Evolutionary conservation across 1,140 invertebrate genomes (phyloP), one percentile per base, ranked within the genome.

Genomic region (Helicoverpa zea): DNA sequence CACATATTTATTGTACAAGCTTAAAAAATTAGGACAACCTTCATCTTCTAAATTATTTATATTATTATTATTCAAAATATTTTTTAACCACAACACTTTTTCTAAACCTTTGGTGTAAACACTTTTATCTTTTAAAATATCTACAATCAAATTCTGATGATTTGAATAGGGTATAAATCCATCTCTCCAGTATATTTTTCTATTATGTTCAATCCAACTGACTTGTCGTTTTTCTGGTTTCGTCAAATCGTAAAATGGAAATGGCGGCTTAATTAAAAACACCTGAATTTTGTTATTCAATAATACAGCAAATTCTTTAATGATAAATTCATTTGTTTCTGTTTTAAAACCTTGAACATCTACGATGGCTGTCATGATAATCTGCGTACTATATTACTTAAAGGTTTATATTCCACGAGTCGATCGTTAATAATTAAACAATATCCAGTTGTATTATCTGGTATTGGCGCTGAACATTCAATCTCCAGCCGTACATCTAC

Each of bases 41-140:
- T 35, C 7, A 35, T 35, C 35, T 35, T 35, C 35, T 35, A 35
- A 35, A 35, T 35, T 35, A 35, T 5, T 5, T 35, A 35, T 35
- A 35, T 35, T 35, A 35, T 7, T 35, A 35, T 35, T 35, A 35
- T 7, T 35, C 7, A 35, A 35, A 35, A 58, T 49, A 68, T n/a
- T 13, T 47, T 43, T 68, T 14, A 68, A n/a, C 43, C 35, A 49
- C 43, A 68, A 47, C 5, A 68, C 68, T 72, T 72, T 72, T 52
- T 72, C 29, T 72, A 56, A 18, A 72, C 49, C 68, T 72, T 72
- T 72, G 16, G n/a, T 30, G 23, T 72, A 72, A 16, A 72, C 51
- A 72, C 14, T 51, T 54, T 72, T 72, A 72, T 72, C 51, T 18
- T 7, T 70, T 56, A 72, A 23, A 56, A 54, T 72, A 54, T 72